Conservation (phyloP, 2,888 invertebrate genomes). For the Argyresthia goedartella region DNA sequence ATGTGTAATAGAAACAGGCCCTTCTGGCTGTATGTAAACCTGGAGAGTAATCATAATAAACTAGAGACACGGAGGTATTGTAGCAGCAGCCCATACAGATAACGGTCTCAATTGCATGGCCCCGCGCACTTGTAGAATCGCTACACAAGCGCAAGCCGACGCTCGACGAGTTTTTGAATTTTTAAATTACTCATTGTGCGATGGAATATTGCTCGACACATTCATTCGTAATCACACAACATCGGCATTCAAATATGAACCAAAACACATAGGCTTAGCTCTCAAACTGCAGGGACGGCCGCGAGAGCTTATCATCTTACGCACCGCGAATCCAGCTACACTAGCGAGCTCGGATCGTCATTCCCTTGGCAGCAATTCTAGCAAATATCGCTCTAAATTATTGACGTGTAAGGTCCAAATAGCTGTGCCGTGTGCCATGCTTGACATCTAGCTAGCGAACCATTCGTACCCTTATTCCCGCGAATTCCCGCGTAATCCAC, state of each 20-base stretch:
- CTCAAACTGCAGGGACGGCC: conserved; percentile 34
- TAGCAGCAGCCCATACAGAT: conserved; percentile 24
- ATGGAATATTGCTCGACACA: conserved; percentile 59
- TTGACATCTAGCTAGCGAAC: conserved; percentile 37
- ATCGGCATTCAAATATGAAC: conserved; percentile 43
- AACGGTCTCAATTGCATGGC: conserved; percentile 64
- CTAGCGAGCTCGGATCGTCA: conserved; percentile 55
- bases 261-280: conserved; percentile 37
- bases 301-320: conserved; percentile 27
- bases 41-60: no score
- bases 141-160: conserved; percentile 34
- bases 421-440: conserved; percentile 29
- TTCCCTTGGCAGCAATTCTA: conserved; percentile 50
- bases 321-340: conserved; percentile 25
- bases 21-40: no score
- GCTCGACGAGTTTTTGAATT: conserved; percentile 71
- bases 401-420: conserved; percentile 60
- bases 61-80: conserved; percentile 18
- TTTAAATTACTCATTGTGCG: conserved; percentile 72
- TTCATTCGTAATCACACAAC: conserved; percentile 27
- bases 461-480: conserved; percentile 30
- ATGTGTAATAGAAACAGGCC: no score
- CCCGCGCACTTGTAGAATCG: conserved; percentile 46
- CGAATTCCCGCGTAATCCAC: conserved; percentile 49
- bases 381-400: conserved; percentile 64